Evolutionary conservation across 2,113 vertebrate genomes (phyloP).

Genomic region (Cygnus atratus): DNA sequence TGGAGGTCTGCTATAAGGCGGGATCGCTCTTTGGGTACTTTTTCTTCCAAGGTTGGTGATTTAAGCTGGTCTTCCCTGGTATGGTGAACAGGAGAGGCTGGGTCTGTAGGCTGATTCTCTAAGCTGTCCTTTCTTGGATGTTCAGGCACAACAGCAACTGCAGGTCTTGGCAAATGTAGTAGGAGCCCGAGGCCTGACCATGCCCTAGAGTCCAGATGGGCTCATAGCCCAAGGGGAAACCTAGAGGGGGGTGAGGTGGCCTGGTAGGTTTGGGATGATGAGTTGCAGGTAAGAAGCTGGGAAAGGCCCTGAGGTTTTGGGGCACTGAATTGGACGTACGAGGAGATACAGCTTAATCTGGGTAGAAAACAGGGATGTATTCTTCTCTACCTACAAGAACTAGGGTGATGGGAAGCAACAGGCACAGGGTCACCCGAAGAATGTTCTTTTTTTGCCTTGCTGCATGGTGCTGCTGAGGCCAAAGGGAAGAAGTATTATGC

Average conservation of each 20-base stretch:
- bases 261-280: not conserved
- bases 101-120: not conserved
- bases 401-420: not conserved
- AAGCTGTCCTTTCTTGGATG: not conserved
- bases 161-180: not conserved
- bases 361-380: not conserved
- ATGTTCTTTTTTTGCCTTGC: not conserved
- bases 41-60: not conserved
- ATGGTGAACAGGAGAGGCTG: not conserved
- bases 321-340: fast-evolving
- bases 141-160: not conserved
- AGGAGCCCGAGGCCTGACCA: not conserved
- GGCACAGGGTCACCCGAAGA: not conserved
- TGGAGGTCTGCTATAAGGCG: not conserved
- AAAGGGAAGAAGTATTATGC: fast-evolving
- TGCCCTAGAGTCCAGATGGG: not conserved
- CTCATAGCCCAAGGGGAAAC: not conserved
- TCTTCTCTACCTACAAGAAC: not conserved
- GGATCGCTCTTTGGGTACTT: not conserved
- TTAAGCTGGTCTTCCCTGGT: not conserved
- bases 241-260: not conserved
- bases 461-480: not conserved
- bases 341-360: not conserved
- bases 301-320: not conserved
- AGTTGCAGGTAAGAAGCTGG: not conserved